Conservation (phyloP, 64 coral and sea anemone genomes). For the Montipora foliosa region DNA sequence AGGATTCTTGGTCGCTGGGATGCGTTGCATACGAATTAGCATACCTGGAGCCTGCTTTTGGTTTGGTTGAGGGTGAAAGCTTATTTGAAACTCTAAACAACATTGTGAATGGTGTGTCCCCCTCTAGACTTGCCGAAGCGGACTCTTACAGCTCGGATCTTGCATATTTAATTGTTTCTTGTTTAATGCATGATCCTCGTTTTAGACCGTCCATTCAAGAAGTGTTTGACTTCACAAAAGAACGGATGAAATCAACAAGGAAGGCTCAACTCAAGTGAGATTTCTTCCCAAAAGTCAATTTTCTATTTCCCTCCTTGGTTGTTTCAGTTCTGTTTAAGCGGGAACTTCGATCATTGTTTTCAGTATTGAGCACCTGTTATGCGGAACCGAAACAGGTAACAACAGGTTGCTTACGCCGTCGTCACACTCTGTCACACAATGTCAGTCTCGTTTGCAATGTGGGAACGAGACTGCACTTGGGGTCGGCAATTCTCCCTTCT, state of each 20-base stretch:
- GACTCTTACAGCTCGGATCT: constrained; percentile 38
- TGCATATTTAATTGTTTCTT: constrained; percentile 58
- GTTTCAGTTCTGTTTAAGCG: constrained; percentile 15
- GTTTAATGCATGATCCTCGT: constrained; percentile 67
- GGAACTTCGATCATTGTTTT: neutral
- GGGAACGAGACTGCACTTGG: neutral
- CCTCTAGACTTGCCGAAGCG: constrained; percentile 31
- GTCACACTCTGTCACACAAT: neutral
- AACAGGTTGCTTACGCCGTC: neutral
- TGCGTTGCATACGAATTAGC: constrained; percentile 80
- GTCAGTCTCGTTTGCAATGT: neutral
- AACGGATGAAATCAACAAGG: constrained; percentile 12
- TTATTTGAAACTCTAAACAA: constrained; percentile 78
- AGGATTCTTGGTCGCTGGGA: constrained; percentile 73
- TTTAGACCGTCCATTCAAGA: constrained; percentile 63
- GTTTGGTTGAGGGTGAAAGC: constrained; percentile 14
- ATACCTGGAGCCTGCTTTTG: constrained; percentile 69
- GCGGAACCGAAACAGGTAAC: neutral
- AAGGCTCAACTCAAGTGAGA: neutral
- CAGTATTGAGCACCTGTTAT: neutral
- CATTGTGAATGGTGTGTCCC: constrained; percentile 72
- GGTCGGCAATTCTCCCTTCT: too few species aligned
- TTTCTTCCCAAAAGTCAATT: neutral
- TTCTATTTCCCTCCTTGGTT: neutral
- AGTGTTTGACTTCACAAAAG: constrained; percentile 41